Evolutionary conservation across 2,888 invertebrate species (phyloP).

Genomic region (Campaea margaritaria): DNA sequence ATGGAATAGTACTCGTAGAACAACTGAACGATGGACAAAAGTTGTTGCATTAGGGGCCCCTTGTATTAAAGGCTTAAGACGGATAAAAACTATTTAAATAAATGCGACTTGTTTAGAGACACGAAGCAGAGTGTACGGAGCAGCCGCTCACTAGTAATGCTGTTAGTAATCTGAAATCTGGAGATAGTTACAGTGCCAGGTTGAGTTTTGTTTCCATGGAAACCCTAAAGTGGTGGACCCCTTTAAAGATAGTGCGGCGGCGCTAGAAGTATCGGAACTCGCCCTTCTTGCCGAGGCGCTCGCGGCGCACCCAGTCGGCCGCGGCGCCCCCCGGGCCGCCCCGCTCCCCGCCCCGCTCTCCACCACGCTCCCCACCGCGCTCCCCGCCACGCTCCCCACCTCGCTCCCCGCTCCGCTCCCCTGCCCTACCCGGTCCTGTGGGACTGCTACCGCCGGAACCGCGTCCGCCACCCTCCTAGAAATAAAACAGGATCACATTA

Average conservation of each 20-base stretch:
- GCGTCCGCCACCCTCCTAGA: conserved; percentile 76
- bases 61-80: too few species aligned
- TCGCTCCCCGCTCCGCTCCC: conserved; percentile 66
- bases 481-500: conserved; percentile 6
- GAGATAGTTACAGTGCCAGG: too few species aligned
- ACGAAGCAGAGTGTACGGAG: too few species aligned
- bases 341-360: conserved; percentile 72
- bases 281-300: conserved; percentile 96
- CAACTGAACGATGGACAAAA: too few species aligned
- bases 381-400: conserved; percentile 70
- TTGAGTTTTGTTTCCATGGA: neutral
- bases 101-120: too few species aligned
- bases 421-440: conserved; percentile 57
- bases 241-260: conserved; percentile 25
- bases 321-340: conserved; percentile 78
- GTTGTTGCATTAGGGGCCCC: too few species aligned
- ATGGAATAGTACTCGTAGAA: too few species aligned
- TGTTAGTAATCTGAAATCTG: too few species aligned
- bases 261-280: conserved; percentile 96
- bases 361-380: conserved; percentile 52
- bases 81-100: too few species aligned
- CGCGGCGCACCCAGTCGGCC: conserved; percentile 94
- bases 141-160: too few species aligned
- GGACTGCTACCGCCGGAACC: conserved; percentile 72
- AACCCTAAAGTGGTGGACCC: conserved; percentile 4